Percentiles rank a stretch among this genome's conserved stretches.
Evolutionary conservation across 2,113 vertebrate genomes (phyloP).

Genomic region (Columbina picui): DNA sequence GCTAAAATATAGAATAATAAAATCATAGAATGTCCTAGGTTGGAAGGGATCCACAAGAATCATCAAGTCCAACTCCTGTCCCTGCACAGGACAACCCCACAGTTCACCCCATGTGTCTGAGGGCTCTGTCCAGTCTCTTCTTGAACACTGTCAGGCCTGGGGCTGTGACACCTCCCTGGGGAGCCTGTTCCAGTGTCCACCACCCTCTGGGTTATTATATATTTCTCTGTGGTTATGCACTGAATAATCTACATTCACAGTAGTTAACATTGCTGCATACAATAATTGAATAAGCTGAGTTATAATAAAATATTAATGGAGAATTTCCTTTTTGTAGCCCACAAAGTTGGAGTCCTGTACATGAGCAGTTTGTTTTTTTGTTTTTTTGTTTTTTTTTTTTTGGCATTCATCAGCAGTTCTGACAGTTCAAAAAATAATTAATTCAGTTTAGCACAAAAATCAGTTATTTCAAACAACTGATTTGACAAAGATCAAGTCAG

Average conservation of each 20-base stretch:
- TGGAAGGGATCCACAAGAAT: too few species aligned
- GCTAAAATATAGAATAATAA: not conserved
- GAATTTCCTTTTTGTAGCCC: not conserved
- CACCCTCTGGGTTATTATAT: too few species aligned
- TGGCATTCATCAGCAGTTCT: not conserved
- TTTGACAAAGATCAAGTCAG: conserved; percentile 13
- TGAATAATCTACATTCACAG: not conserved
- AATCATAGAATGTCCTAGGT: too few species aligned
- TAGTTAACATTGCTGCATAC: not conserved
- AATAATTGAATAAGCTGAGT: not conserved
- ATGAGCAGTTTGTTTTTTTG: not conserved
- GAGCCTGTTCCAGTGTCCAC: too few species aligned
- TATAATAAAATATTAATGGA: not conserved
- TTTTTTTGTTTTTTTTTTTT: not conserved
- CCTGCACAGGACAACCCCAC: too few species aligned
- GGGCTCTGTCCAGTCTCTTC: too few species aligned
- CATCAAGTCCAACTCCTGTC: too few species aligned
- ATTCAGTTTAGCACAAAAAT: not conserved
- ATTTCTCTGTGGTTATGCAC: not conserved
- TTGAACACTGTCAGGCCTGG: too few species aligned
- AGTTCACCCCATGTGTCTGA: too few species aligned
- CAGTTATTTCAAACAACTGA: conserved; percentile 10
- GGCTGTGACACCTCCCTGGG: too few species aligned
- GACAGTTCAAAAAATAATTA: not conserved
- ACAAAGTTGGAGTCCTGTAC: not conserved